These are phyloP conservation scores for Brachionus rubens DNA, from an alignment of 1,140 invertebrate species.

Conservation along the genomic window DNA sequence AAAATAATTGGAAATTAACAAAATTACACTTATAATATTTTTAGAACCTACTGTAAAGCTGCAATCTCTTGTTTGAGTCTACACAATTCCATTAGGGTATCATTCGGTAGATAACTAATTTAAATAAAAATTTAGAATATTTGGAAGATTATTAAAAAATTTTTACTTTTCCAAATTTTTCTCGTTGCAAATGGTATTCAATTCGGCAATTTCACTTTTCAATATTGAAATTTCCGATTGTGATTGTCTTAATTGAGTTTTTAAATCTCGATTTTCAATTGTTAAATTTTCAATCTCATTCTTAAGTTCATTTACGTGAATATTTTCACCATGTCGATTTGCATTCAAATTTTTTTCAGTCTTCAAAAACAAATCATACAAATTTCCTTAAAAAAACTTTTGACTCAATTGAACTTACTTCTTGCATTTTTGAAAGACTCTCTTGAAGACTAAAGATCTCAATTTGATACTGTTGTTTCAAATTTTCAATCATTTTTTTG, in stretches of 20 bases:
- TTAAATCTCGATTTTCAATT: slow-evolving; percentile 22
- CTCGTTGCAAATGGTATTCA: not conserved
- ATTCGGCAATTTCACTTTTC: slow-evolving; percentile 19
- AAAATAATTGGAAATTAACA: not conserved
- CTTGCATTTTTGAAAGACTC: not conserved
- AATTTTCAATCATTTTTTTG: not conserved
- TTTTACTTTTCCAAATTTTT: slow-evolving; percentile 17
- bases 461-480: not conserved
- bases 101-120: not conserved
- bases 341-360: not conserved
- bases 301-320: not conserved
- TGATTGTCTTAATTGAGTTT: slow-evolving; percentile 1
- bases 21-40: not conserved
- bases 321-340: not conserved
- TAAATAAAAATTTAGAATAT: not conserved
- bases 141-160: not conserved
- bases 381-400: too few relatives aligned
- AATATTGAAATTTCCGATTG: slow-evolving; percentile 15
- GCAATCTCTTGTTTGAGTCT: slow-evolving; percentile 16
- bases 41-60: slow-evolving; percentile 2
- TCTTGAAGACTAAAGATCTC: not conserved
- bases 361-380: not conserved
- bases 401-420: too few relatives aligned
- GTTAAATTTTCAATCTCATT: slow-evolving; percentile 13
- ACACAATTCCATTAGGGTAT: not conserved